Evolutionary conservation across 1,140 invertebrate species (phyloP).

Genomic region (Drosophila insularis): DNA sequence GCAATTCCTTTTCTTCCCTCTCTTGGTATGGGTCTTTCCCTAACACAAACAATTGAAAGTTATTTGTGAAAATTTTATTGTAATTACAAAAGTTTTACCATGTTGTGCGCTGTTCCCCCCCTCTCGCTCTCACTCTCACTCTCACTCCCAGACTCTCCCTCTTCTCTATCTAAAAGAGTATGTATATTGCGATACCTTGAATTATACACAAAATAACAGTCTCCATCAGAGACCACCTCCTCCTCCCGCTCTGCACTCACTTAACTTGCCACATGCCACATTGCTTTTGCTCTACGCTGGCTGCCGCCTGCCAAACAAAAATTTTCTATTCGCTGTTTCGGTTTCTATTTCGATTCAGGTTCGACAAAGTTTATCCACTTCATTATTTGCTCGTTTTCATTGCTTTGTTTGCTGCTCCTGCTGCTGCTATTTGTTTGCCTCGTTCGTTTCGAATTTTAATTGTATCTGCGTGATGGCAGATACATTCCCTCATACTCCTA

Average conservation of each 20-base stretch:
- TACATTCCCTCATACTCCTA: background rate
- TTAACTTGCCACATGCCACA: slow-evolving; percentile 1
- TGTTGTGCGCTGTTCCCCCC: slow-evolving; percentile 45
- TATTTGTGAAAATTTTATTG: slow-evolving; percentile 81
- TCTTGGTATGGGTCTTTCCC: background rate
- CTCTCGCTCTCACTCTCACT: background rate
- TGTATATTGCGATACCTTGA: slow-evolving; percentile 62
- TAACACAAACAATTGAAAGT: slow-evolving; percentile 73
- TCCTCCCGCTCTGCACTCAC: background rate
- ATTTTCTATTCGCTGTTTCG: slow-evolving; percentile 38
- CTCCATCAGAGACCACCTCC: background rate
- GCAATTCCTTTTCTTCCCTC: slow-evolving; percentile 13
- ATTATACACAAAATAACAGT: slow-evolving; percentile 70
- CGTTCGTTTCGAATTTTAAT: slow-evolving; percentile 73
- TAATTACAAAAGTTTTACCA: slow-evolving; percentile 78
- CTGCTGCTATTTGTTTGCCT: slow-evolving; percentile 45
- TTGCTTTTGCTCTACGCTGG: too few relatives aligned
- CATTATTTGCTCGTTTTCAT: slow-evolving; percentile 80
- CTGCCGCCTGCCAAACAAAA: background rate
- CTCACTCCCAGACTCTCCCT: background rate
- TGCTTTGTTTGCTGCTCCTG: slow-evolving; percentile 60
- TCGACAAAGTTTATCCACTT: slow-evolving; percentile 76
- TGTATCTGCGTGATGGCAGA: slow-evolving; percentile 57
- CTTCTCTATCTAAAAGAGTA: slow-evolving; percentile 6
- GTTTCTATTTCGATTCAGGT: slow-evolving; percentile 46